These are phyloP conservation scores for Lucilia cuprina DNA, from an alignment of 1,140 invertebrate species.

Conservation along the genomic window DNA sequence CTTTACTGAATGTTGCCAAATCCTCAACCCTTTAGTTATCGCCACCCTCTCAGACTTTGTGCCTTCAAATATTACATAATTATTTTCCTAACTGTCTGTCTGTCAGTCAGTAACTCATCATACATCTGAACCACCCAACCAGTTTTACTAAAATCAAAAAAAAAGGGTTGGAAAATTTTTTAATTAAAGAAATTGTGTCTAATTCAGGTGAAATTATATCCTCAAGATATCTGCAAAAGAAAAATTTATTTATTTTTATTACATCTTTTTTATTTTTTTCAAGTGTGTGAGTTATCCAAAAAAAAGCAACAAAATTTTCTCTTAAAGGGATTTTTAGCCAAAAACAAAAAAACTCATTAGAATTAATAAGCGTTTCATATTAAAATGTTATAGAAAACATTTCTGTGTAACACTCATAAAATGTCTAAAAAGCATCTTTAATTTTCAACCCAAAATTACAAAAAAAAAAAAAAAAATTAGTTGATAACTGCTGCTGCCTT, in stretches of 20 bases:
- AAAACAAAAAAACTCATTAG: conserved; percentile 14
- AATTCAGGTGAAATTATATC: conserved; percentile 52
- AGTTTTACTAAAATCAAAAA: neutral
- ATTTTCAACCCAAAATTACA: neutral
- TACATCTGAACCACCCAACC: neutral
- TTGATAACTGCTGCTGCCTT: neutral
- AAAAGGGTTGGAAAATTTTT: conserved; percentile 43
- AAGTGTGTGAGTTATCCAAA: neutral
- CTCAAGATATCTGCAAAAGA: conserved; percentile 1
- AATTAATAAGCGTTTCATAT: neutral
- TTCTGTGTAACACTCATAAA: neutral
- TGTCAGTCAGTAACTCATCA: neutral
- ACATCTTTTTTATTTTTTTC: neutral
- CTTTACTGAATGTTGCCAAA: neutral
- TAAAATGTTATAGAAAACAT: neutral
- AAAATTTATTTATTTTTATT: conserved; percentile 1
- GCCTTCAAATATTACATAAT: neutral
- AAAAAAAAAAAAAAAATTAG: neutral
- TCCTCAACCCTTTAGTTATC: neutral
- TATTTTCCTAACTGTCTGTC: neutral
- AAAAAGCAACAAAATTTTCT: neutral
- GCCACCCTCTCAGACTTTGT: neutral
- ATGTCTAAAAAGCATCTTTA: neutral
- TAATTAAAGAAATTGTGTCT: conserved; percentile 63
- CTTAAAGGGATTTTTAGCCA: neutral